Evolutionary conservation across 2,888 invertebrate genomes (phyloP).

Genomic region (Agonopterix subpropinquella): DNA sequence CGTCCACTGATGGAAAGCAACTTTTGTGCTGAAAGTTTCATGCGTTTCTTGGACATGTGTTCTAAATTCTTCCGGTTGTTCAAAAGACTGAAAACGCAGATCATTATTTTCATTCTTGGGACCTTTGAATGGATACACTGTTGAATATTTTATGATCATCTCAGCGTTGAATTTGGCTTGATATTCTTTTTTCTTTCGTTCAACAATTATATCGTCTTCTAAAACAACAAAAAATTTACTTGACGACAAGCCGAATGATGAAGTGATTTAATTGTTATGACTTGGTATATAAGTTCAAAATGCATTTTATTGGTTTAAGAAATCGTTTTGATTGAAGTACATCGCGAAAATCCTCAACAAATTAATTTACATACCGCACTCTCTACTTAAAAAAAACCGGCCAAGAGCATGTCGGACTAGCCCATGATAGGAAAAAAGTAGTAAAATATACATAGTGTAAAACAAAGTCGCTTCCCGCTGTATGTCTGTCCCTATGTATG

Average conservation of each 20-base stretch:
- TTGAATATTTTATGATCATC: constrained; percentile 28
- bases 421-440: too few species aligned
- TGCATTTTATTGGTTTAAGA: too few species aligned
- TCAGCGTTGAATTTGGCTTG: constrained; percentile 30
- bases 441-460: too few species aligned
- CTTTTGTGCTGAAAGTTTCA: constrained; percentile 12
- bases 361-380: too few species aligned
- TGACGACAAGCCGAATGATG: not conserved
- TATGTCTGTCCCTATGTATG: too few species aligned
- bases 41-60: constrained; percentile 28
- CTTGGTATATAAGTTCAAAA: too few species aligned
- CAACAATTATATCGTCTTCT: constrained; percentile 33
- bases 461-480: too few species aligned
- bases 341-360: too few species aligned
- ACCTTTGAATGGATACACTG: constrained; percentile 37
- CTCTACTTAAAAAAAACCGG: too few species aligned
- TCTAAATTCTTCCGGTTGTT: constrained; percentile 26
- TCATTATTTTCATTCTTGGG: constrained; percentile 21
- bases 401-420: too few species aligned
- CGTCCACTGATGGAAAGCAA: constrained; percentile 24
- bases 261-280: too few species aligned
- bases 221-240: constrained; percentile 34
- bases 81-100: constrained; percentile 29
- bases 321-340: too few species aligned
- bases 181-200: constrained; percentile 17